Evolutionary conservation across 2,113 vertebrate species (phyloP), one percentile per base, ranked within the genome.

Genomic region (Syngnathus typhle): DNA sequence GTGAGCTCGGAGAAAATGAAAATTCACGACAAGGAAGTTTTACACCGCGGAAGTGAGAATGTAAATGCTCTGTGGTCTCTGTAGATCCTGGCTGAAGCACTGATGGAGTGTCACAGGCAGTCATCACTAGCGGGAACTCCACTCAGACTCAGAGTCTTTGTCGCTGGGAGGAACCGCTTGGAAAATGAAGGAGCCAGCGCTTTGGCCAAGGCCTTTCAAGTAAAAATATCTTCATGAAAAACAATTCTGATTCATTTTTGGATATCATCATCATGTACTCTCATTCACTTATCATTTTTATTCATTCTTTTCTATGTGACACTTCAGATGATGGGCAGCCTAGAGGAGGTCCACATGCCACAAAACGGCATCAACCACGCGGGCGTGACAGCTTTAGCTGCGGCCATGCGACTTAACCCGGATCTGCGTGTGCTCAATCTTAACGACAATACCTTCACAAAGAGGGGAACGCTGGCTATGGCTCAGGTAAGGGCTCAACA

Each of bases 391-490:
- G 95, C 95, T 0, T 82, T 99, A 46, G 96, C 97, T 38, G 88
- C 92, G 47, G 94, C 96, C 11, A 90, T 98, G 73, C 87, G 91
- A 65, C 87, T 92, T 71, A 99, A 96, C 88, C 88, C 92, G 0
- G 85, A 95, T 75, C 90, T 99, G 46, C 91, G 90, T 0, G 88
- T 96, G 67, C 90, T 98, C 77, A 98, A 99, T 88, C 82, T 99
- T 72, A 99, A 99, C 0, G 97, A 99, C 85, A 99, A 99, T 89
- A 98, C 95, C 47, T 99, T 99, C 86, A 96, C 96, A 0, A 95
- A 96, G 74, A 95, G 88, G 78, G 97, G 97, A 13, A 94, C 94
- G 0, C 70, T 95, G 55, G 95, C 96, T 73, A 98, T 99, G 94
- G 96, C 96, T 9, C 88, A 94, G 91, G 97, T 95, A 70, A 79